phyloP scores from a whole-genome alignment of 1,140 invertebrate genomes.

The Magallana ariakensis region DNA sequence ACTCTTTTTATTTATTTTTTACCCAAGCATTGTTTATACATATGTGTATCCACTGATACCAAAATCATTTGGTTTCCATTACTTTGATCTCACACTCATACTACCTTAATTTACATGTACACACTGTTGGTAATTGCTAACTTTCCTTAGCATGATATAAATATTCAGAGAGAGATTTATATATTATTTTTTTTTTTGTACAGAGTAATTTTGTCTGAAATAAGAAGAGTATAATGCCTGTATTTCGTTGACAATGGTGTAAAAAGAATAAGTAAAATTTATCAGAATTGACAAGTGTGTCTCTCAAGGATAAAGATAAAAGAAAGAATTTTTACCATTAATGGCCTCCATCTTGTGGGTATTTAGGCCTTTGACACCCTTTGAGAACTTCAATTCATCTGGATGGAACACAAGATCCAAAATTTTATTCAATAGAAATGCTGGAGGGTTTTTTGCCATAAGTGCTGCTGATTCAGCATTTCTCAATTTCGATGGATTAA shows the following conservation, averaged over 20 bases:
- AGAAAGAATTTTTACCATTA: background rate
- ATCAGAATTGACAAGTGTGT: background rate
- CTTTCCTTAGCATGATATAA: background rate
- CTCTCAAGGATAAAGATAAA: background rate
- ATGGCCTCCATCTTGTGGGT: slow-evolving; percentile 9
- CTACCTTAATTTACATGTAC: no score
- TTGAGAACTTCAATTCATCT: background rate
- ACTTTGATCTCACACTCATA: no score
- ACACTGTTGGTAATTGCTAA: no score
- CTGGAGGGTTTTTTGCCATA: background rate
- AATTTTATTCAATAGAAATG: slow-evolving; percentile 24
- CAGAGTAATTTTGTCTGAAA: no score
- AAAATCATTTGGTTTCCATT: no score
- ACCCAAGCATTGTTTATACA: no score
- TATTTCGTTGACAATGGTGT: background rate
- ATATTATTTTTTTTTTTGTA: no score
- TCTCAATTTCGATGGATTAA: background rate
- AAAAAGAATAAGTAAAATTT: background rate
- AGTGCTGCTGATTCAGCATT: background rate
- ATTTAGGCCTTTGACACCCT: background rate
- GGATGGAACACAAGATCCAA: background rate
- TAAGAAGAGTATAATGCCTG: background rate
- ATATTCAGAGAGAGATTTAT: background rate
- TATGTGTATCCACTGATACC: no score
- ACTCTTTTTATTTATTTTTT: no score